Conservation (phyloP, 2,113 vertebrate species). For the Pitta sordida region DNA sequence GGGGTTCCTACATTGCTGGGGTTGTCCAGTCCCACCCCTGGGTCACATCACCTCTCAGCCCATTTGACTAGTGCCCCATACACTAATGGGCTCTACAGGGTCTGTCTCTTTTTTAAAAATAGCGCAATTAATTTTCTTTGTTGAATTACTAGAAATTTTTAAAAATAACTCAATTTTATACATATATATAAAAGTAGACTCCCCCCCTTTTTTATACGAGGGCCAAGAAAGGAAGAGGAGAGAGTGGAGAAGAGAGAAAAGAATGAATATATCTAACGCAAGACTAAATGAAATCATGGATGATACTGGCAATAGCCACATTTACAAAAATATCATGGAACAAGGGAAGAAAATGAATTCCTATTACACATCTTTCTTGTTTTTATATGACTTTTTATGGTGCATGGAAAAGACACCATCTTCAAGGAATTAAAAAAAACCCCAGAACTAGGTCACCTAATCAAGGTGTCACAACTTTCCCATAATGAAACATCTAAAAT, state of each 20-base stretch:
- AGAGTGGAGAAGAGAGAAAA: background rate
- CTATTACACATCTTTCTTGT: background rate
- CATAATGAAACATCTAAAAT: background rate
- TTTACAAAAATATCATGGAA: background rate
- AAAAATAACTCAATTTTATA: background rate
- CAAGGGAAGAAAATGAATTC: background rate
- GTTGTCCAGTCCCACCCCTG: background rate
- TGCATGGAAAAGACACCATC: background rate
- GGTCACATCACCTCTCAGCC: background rate
- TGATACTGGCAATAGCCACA: background rate
- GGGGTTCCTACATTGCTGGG: accelerated
- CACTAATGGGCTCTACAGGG: background rate
- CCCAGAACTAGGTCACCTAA: background rate
- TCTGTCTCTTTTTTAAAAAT: background rate
- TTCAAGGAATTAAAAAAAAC: background rate
- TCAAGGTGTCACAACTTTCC: background rate
- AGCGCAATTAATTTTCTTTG: background rate
- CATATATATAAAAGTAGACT: background rate
- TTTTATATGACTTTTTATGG: background rate
- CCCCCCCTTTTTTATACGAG: background rate
- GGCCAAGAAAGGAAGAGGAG: background rate
- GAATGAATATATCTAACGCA: background rate
- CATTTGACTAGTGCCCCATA: background rate
- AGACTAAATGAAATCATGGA: background rate
- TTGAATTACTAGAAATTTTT: background rate